Evolutionary conservation across 2,888 invertebrate genomes (phyloP).

Genomic region (Rhingia rostrata): DNA sequence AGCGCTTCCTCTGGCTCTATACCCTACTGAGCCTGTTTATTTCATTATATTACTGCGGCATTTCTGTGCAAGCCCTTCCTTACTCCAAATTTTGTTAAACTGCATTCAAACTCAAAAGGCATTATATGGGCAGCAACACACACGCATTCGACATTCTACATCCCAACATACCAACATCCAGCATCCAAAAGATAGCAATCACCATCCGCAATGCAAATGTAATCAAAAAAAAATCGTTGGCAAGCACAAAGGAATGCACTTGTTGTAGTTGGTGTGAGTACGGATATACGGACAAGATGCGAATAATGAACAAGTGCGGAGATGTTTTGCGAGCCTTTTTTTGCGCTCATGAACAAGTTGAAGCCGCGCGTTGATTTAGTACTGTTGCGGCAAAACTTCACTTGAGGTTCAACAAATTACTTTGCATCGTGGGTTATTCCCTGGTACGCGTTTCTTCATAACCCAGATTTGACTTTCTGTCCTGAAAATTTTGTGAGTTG

Average conservation of each 20-base stretch:
- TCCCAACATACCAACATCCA: not conserved
- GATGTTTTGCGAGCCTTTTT: constrained; percentile 29
- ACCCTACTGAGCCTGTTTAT: constrained; percentile 14
- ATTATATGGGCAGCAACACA: constrained; percentile 4
- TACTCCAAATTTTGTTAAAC: constrained; percentile 36
- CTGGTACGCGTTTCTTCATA: constrained; percentile 41
- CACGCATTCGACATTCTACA: constrained; percentile 14
- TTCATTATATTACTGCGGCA: constrained; percentile 37
- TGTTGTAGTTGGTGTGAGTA: constrained; percentile 51
- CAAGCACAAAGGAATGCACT: constrained; percentile 51
- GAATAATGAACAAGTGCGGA: constrained; percentile 67
- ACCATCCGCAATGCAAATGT: constrained; percentile 55
- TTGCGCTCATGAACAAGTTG: constrained; percentile 55
- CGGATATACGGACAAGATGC: constrained; percentile 36
- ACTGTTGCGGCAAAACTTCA: constrained; percentile 63
- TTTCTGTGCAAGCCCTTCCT: constrained; percentile 35
- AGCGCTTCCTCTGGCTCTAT: not conserved
- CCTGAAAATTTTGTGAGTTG: constrained; percentile 31
- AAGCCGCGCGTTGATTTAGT: constrained; percentile 57
- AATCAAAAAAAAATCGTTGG: constrained; percentile 53
- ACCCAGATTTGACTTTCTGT: constrained; percentile 50
- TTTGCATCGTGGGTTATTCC: constrained; percentile 67
- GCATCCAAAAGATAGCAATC: constrained; percentile 47
- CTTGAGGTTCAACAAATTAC: constrained; percentile 70
- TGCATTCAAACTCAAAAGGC: constrained; percentile 14